Base-by-base conservation (phyloP, 2,888 invertebrate species). In the Macaria liturata region DNA sequence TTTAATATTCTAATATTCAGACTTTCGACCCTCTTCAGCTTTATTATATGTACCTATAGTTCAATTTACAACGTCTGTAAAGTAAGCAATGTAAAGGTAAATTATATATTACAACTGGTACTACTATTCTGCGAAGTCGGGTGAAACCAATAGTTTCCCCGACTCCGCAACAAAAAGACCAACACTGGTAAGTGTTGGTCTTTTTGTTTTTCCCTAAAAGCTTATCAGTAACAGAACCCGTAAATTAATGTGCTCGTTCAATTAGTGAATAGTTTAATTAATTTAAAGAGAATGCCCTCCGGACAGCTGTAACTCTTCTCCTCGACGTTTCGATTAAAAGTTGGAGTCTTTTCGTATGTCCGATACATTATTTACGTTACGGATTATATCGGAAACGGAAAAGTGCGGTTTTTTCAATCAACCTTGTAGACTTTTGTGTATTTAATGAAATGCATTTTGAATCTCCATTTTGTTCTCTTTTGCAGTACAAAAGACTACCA, bases 261-360 rank as follows among this genome's bases (percentile, higher is more conserved):
- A 81, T 83, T 80, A 80, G 75, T 75, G 69, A 74, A 70, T 77
- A 77, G 76, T 80, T 76, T 74, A 81, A 82, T 82, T 76, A 78
- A 83, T 81, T 81, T 74, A 78, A 76, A 75, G 70, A 59, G 54
- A 47, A 52, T 48, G 30, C 75, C 77, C 68, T 59, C 60, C 70
- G 74, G 76, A 67, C 68, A 63, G 61, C 54, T 59, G 66, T 64
- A 62, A 66, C 68, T 69, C 57, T 65, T 64, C 68, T 66, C 20
- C 67, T 66, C 73, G 74, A 74, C 72, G 62, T 78, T 82, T 82
- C 79, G 73, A 82, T 83, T 83, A 79, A 78, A 81, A 81, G 74
- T 81, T 80, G 61, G 59, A 63, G 71, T 73, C 70, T 67, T 69
- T 65, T 63, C 59, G 52, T 52, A 43, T 48, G 45, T 54, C 39